These are phyloP conservation scores for Panopea generosa DNA, from an alignment of 2,888 invertebrate species.

Conservation along the genomic window DNA sequence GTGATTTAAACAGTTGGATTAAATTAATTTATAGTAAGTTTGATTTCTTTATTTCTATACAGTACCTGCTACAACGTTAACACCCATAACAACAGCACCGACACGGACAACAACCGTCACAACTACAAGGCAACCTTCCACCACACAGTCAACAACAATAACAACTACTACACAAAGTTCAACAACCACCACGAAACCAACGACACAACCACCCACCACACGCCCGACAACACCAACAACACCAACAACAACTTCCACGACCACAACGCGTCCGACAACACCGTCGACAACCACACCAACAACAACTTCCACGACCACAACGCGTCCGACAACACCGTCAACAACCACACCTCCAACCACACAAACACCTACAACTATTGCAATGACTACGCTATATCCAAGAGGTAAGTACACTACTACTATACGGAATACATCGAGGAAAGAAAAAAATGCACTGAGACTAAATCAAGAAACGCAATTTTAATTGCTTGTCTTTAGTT, in stretches of 20 bases:
- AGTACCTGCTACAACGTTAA: neutral
- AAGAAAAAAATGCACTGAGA: too few relatives aligned
- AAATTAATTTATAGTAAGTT: too few relatives aligned
- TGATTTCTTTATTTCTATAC: neutral
- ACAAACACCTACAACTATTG: neutral
- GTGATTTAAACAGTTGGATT: too few relatives aligned
- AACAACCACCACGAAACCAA: neutral
- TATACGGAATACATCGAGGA: too few relatives aligned
- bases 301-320: neutral
- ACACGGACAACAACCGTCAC: neutral
- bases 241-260: neutral
- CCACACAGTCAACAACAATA: too few relatives aligned
- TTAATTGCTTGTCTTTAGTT: too few relatives aligned
- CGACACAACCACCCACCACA: neutral
- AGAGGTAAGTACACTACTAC: too few relatives aligned
- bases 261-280: neutral
- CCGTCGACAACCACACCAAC: neutral
- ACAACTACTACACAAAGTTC: neutral
- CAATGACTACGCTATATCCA: neutral
- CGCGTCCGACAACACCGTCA: neutral
- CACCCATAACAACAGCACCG: neutral
- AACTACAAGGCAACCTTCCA: neutral
- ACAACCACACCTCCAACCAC: neutral
- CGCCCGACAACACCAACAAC: neutral
- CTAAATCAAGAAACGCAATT: too few relatives aligned